These are phyloP conservation scores for Bufo bufo DNA, from an alignment of 2,113 vertebrate species.

Conservation along the genomic window DNA sequence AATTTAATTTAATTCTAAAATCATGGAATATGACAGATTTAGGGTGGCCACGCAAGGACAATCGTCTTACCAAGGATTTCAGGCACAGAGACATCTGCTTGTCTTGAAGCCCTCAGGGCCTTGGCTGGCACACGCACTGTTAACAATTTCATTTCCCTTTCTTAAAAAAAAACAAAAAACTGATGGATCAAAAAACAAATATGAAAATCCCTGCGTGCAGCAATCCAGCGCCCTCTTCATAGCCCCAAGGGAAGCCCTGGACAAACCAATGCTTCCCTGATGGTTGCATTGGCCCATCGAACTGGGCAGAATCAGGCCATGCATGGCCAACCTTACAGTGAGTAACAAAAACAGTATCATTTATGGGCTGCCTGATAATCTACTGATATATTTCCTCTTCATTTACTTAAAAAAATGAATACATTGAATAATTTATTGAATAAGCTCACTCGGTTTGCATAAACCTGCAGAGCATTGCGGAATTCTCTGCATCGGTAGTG, in stretches of 20 bases:
- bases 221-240: not conserved
- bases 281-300: not conserved
- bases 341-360: not conserved
- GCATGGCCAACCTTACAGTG: not conserved
- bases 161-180: not conserved
- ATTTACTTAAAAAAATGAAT: not conserved
- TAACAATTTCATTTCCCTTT: not conserved
- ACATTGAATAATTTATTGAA: not conserved
- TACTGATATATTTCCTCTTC: too few relatives aligned
- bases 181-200: not conserved
- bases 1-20: not conserved
- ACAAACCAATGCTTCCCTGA: not conserved
- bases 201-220: not conserved
- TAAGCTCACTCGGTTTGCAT: not conserved
- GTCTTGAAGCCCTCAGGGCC: not conserved
- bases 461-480: slow-evolving; percentile 21
- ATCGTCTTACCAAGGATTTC: not conserved
- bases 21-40: not conserved
- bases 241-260: not conserved
- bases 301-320: not conserved
- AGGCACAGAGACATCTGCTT: slow-evolving; percentile 6
- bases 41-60: not conserved
- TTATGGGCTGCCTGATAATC: not conserved
- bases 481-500: slow-evolving; percentile 2
- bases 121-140: not conserved